Evolutionary conservation across 2,797 vertebrate genomes (phyloP), one percentile per base, ranked within the genome.

Genomic region (Sandelia bainsii): DNA sequence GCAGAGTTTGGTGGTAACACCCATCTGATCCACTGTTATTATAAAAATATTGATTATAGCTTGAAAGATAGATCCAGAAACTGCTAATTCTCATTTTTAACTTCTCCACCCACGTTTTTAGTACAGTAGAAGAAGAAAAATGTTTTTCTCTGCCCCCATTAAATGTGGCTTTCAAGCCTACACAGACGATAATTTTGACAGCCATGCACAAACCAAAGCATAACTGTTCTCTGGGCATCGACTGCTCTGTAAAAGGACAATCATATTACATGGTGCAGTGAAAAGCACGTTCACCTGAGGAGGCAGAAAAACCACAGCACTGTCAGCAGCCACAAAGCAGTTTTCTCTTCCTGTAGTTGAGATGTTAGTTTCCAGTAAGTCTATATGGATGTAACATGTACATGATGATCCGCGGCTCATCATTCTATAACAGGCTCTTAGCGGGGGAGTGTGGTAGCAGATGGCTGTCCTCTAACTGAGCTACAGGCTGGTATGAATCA

Each of bases 381-480:
- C 89, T 86, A 85, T 82, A 88, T 92, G 86, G 86, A 89, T 77
- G 75, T 90, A 88, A 75, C 87, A 87, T 87, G 87, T 82, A 89
- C 88, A 77, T 88, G 90, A 78, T 76, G 92, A 90, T 91, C 87
- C 80, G 69, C 62, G 77, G 73, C 85, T 86, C 50, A 51, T 86
- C 71, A 75, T 45, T 86, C 74, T 82, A 78, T 82, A 84, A 84
- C 88, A 68, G 86, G 74, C 84, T 91, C 89, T 89, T 85, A 84
- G 89, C 68, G 60, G 84, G 87, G 85, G 86, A 88, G 85, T 90
- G 89, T 77, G 84, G 92, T 81, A 85, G 89, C 92, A 93, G 92
- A 93, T 93, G 92, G 91, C 81, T 57, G 75, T 89, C 79, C 62
- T 85, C 82, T 77, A 78, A 75, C 78, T 22, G 73, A 70, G 76